Evolutionary conservation across 1,140 invertebrate species (phyloP), one percentile per base, ranked within the genome.

Genomic region (Drosophila mojavensis): DNA sequence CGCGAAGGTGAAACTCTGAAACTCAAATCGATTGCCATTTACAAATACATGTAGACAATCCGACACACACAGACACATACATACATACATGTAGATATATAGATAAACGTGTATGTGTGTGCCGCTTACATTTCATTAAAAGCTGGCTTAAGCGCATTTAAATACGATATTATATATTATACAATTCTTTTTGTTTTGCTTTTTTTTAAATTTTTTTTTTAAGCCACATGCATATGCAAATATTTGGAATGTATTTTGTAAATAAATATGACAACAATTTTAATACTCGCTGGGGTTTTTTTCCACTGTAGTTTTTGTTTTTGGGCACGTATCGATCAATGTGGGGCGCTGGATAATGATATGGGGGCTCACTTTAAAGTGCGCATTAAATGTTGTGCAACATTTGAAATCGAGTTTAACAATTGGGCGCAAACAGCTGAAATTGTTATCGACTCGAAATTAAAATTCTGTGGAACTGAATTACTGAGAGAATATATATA

Each of bases 111-210:
- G 26, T 28, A 43, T 48, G 43, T 68, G 73, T 59, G 26, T 62
- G 45, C 45, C 69, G 78, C 53, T 86, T 88, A 88, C 76, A 72
- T 86, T 86, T 82, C 84, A 83, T 83, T 83, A 89, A 80, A 75
- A 75, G 83, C 70, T 77, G 76, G 77, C 83, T 86, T 77, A 88
- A 74, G 76, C 79, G 73, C 69, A 83, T 86, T 86, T 83, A 74
- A 83, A 88, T 88, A 70, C 77, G 62, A 88, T 79, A 61, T 75
- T 71, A 50, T 28, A 47, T 47, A 83, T 86, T 88, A 86, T 86
- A 89, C 79, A 74, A 79, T 81, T 84, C 73, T 73, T 26, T 50
- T 11, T 7, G 15, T 15, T 15, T 15, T 13, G 15, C 69, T 73
- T 26, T 50, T 11, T 7, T 7, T 15, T 6, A n/a, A n/a, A n/a